Percentiles rank a stretch among this genome's conserved stretches.
Evolutionary conservation across 2,113 vertebrate species (phyloP).

Genomic region (Bostrychus sinensis): DNA sequence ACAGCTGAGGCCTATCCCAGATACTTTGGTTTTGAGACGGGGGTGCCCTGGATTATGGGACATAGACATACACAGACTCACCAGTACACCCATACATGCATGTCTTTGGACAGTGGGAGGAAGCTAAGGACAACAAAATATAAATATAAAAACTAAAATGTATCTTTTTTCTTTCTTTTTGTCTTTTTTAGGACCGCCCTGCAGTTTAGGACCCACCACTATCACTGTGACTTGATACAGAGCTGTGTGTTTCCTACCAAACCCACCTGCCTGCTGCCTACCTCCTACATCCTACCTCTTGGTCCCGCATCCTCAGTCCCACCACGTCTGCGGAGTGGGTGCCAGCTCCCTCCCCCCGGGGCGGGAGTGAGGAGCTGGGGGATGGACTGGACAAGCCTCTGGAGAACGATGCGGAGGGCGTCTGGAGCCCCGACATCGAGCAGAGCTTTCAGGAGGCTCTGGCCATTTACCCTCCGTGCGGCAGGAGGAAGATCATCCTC

Average conservation of each 20-base stretch:
- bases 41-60: too few relatives aligned
- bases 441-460: constrained; percentile 94
- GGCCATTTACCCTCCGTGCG: constrained; percentile 88
- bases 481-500: constrained; percentile 88
- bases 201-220: constrained; percentile 27
- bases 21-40: too few relatives aligned
- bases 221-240: constrained; percentile 35
- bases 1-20: not conserved
- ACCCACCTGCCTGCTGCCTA: constrained; percentile 10
- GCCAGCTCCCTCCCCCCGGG: constrained; percentile 93
- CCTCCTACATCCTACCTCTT: constrained; percentile 19
- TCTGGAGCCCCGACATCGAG: constrained; percentile 98
- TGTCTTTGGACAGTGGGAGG: not conserved
- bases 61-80: not conserved
- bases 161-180: not conserved
- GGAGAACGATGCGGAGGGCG: constrained; percentile 97
- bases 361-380: constrained; percentile 85
- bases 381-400: constrained; percentile 94
- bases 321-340: constrained; percentile 86
- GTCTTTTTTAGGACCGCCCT: constrained; percentile 16
- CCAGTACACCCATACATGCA: not conserved
- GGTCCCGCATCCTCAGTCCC: constrained; percentile 53
- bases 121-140: too few relatives aligned
- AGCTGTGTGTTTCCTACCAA: not conserved
- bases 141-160: too few relatives aligned